Evolutionary conservation across 2,797 vertebrate genomes (phyloP).

Genomic region (Vireo griseus): DNA sequence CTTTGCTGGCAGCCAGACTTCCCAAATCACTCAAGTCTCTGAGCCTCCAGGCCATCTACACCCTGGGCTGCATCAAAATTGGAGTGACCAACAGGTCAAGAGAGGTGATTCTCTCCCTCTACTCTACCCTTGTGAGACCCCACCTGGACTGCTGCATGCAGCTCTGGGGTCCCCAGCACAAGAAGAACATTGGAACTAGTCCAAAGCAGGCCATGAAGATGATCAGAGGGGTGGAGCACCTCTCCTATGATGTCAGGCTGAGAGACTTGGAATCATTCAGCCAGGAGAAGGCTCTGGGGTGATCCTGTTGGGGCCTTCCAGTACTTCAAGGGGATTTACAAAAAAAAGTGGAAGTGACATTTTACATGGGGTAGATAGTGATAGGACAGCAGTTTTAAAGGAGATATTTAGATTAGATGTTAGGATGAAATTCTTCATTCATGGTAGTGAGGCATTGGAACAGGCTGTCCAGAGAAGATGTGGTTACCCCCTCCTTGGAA

Average conservation of each 20-base stretch:
- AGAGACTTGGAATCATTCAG: not conserved
- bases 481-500: not conserved
- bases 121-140: not conserved
- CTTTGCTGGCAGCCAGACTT: not conserved
- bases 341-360: not conserved
- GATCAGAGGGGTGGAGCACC: not conserved
- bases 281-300: not conserved
- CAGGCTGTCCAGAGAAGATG: not conserved
- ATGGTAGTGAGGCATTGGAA: not conserved
- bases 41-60: not conserved
- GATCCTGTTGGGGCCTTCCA: fast-evolving
- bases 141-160: not conserved
- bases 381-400: not conserved
- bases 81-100: not conserved
- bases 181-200: not conserved
- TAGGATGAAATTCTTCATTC: not conserved
- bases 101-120: not conserved
- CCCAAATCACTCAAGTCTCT: not conserved
- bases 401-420: not conserved
- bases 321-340: not conserved
- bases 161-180: not conserved
- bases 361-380: not conserved
- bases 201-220: not conserved
- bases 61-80: not conserved
- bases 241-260: not conserved